A percentile compares a stretch with the other conserved stretches of the same genome.
phyloP scores from a whole-genome alignment of 2,113 vertebrate species.

The Menura novaehollandiae region DNA sequence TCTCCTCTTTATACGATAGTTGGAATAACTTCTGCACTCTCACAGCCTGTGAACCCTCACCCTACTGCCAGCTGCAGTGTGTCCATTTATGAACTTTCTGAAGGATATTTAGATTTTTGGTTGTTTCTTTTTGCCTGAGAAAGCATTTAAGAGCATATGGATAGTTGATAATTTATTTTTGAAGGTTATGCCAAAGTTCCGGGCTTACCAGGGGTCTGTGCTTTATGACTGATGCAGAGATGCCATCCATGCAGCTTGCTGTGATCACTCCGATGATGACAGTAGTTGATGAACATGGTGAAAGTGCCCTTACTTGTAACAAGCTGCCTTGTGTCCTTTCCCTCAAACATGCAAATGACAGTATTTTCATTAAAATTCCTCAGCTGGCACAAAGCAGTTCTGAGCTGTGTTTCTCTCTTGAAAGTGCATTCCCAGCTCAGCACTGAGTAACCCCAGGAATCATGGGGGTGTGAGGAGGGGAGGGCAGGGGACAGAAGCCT shows the following conservation, averaged over 20 bases:
- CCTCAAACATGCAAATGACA: constrained; percentile 27
- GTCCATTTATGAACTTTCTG: background rate
- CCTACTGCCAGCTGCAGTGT: background rate
- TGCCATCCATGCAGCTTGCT: background rate
- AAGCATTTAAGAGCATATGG: background rate
- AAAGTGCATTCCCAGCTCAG: background rate
- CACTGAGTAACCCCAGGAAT: background rate
- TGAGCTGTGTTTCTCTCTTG: background rate
- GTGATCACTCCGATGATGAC: background rate
- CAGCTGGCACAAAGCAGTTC: constrained; percentile 7
- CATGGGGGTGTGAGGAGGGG: rapidly evolving
- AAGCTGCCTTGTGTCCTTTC: constrained; percentile 31
- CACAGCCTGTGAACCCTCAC: background rate
- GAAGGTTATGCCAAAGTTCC: background rate
- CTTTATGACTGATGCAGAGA: background rate
- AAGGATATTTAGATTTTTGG: background rate
- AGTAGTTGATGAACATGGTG: constrained; percentile 11
- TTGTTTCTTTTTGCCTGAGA: background rate
- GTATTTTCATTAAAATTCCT: constrained; percentile 61
- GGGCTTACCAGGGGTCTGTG: background rate
- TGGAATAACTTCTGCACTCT: background rate
- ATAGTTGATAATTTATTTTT: background rate
- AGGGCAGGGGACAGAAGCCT: background rate
- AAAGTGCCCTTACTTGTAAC: constrained; percentile 29
- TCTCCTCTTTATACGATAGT: background rate